Evolutionary conservation across 1,140 invertebrate genomes (phyloP), one percentile per base, ranked within the genome.

Genomic region (Harlomillsia oculata): DNA sequence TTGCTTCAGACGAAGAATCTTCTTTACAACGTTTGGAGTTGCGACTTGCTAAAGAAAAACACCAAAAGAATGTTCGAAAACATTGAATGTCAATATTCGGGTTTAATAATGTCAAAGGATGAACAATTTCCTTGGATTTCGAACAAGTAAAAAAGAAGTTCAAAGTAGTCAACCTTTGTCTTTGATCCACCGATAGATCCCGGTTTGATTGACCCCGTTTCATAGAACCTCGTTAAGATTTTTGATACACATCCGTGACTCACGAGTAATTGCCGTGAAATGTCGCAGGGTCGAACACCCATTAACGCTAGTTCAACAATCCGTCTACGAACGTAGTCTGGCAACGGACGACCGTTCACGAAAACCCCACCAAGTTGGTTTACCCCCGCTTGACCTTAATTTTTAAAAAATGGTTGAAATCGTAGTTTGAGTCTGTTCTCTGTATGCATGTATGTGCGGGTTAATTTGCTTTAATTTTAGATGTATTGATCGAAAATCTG

Each of bases 181-280:
- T 90, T 91, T 65, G 83, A 87, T 34, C 87, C 87, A 18, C 87
- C 87, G 62, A 93, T 91, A 21, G 87, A 89, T 20, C 89, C 89
- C 1, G 89, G 90, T 66, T 88, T 78, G 51, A 94, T 92, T 40
- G 87, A 91, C 1, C 89, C 90, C 6, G 90, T 94, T 73, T 94
- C 89, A 69, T 94, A 96, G 75, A 95, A 98, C 56, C 94, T 78
- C 3, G 92, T 96, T 11, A 99, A 77, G 60, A 97, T 97, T 77
- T 97, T 97, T 11, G 89, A 94, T n/a, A 94, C 89, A 69, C 87
- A 80, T 60, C 94, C 94, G 70, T 97, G 93, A 0, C 91, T 96
- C 6, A 99, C 95, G 11, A 94, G 77, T 25, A 97, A 76, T 69
- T 95, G 90, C 40, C 93, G 74, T 4, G 89, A 94, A 70, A 97